Base-by-base conservation (phyloP, 1,140 invertebrate species). In the Conus ventricosus region DNA sequence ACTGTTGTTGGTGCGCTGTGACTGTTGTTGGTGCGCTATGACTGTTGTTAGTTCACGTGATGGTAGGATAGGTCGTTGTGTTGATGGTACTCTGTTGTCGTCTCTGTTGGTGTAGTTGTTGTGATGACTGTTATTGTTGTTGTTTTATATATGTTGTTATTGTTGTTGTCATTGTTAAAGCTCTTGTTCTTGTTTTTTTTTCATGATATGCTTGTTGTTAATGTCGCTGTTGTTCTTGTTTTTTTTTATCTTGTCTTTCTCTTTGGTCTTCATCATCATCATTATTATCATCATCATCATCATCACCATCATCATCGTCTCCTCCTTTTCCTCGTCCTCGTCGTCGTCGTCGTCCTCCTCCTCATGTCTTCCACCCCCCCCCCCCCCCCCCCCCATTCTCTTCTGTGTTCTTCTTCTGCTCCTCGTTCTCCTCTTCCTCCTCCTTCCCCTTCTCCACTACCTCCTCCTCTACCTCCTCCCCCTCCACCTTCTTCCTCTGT, bases 1-100 rank as follows among this genome's bases (percentile, higher is more conserved):
- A 23, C 20, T n/a, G n/a, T n/a, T 81, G 98, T 99, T 20, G 17
- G 67, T 20, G 67, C 20, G 67, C 5, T 20, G 17, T 75, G 67
- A 20, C 7, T 25, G 7, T 7, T 20, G 7, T 7, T 75, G 67
- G 17, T 75, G 67, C 20, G 17, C 5, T 83, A 15, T 53, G 23
- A 4, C n/a, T n/a, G 81, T 84, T 15, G 39, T 54, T 17, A 4
- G 51, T 75, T 23, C 7, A 8, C 7, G n/a, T 60, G 82, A 20
- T 25, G 54, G 53, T 54, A 3, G 17, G 53, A 20, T 13, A 7
- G 53, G 82, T 55, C 57, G 2, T 54, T 11, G 39, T 83, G 82
- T 83, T 15, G 53, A 4, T 39, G 39, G 39, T 39, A 3, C 39
- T 39, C 39, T 39, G 39, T 39, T 39, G 39, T 39, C 39, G 0